Evolutionary conservation across 92 coral and sea anemone genomes (phyloP), one percentile per base, ranked within the genome.

Genomic region (Umimayanthus chanpuru): DNA sequence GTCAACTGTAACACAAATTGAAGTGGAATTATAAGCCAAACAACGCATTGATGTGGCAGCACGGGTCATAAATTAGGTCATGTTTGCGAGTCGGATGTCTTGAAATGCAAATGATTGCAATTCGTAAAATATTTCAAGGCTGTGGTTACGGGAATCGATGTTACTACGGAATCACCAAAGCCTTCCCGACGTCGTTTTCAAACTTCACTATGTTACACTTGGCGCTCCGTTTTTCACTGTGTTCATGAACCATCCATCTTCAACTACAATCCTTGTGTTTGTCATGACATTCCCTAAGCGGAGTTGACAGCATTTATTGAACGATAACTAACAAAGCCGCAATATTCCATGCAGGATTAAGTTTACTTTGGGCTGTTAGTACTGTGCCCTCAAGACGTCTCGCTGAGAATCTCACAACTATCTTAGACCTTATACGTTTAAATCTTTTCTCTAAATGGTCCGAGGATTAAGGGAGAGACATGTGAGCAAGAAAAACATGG

Each of bases 1-100:
- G 77, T 83, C 87, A 71, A 83, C 77, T 83, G 3, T 55, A 15
- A 83, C 76, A 70, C 78, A 83, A 83, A 47, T 83, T 70, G 66
- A 83, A 70, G 64, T 40, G 41, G 87, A 68, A 43, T 47, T 7
- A 83, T 32, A 83, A 71, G 55, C 50, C 41, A 83, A 83, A 83
- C 78, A 83, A 83, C 78, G 43, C 78, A 6, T 68, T 47, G 20
- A 68, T 49, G 53, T 83, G 87, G 71, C 49, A 80, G 72, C 43
- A 67, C 79, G 47, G 87, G 87, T 83, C 87, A 83, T 71, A 73
- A 83, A 73, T 83, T 70, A 70, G 87, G 87, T 83, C 87, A 83
- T 83, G 87, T 83, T 83, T 44, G 58, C 87, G 78, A 83, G 79
- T 83, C 87, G 74, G 78, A 83, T 83, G 87, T 67, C 87, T 68